phyloP scores from a whole-genome alignment of 1,140 invertebrate genomes.

The Drosophila orosa region DNA sequence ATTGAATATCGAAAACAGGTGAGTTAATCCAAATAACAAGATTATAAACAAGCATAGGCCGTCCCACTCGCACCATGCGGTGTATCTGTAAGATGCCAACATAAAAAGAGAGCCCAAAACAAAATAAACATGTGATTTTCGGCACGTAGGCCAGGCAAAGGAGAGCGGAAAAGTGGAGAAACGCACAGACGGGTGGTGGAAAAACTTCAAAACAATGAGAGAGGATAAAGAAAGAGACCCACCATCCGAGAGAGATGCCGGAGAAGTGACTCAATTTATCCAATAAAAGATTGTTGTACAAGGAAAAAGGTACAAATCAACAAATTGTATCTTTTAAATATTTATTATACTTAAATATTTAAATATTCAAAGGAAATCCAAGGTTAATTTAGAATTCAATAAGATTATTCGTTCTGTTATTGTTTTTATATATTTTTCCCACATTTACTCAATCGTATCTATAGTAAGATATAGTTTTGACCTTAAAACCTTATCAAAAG shows the following conservation, averaged over 20 bases:
- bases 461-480: neutral
- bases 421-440: neutral
- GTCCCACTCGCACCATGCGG: slow-evolving; percentile 42
- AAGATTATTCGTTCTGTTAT: neutral
- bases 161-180: slow-evolving; percentile 35
- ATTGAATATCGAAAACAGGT: slow-evolving; percentile 20
- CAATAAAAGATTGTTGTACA: slow-evolving; percentile 13
- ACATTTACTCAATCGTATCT: neutral
- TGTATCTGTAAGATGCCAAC: slow-evolving; percentile 40
- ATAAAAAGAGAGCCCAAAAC: slow-evolving; percentile 41
- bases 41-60: slow-evolving; percentile 30
- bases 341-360: neutral
- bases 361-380: no score
- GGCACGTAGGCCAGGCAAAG: slow-evolving; percentile 72
- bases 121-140: slow-evolving; percentile 81
- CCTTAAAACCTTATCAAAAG: slow-evolving; percentile 18
- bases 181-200: slow-evolving; percentile 24
- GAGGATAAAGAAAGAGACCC: slow-evolving; percentile 9
- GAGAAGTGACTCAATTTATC: neutral
- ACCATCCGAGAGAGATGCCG: neutral
- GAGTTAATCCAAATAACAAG: slow-evolving; percentile 2
- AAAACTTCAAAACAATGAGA: slow-evolving; percentile 41
- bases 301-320: slow-evolving; percentile 4
- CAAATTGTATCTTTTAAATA: neutral
- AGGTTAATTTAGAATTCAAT: neutral